Evolutionary conservation across 2,113 vertebrate genomes (phyloP), one percentile per base, ranked within the genome.

Genomic region (Toxotes jaculatrix): DNA sequence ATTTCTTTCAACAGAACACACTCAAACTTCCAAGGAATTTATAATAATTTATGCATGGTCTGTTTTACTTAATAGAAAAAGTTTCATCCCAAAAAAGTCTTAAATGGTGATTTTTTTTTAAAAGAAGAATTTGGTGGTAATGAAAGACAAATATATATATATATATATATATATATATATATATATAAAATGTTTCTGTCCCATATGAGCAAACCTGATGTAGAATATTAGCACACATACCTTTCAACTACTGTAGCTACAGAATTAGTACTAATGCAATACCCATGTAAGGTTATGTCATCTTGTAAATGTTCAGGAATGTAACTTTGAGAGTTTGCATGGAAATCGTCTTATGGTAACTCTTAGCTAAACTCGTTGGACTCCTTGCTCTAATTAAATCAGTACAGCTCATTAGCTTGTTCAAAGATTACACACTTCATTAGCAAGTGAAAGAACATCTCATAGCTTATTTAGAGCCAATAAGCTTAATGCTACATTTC

Each of bases 371-470:
- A 3, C n/a, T 14, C 63, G 34, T 45, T 69, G 56, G 23, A 69
- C 76, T 90, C 67, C 32, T 73, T 4, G n/a, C 69, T 74, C 0
- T 87, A 77, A 87, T 91, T 21, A 77, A 84, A 86, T 87, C 82
- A 83, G 53, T 55, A 27, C 75, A 86, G 82, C 84, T 91, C 87
- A 86, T 94, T 92, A 84, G 80, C 71, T 85, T 81, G 57, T 43
- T 83, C 47, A 23, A 71, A 86, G 65, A 88, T 93, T 87, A 88
- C 82, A 91, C 57, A 83, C 76, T 71, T 86, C 88, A 87, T 93
- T 93, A 89, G 78, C 34, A 67, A 68, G 23, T 59, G 74, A 73
- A 87, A 87, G 45, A 86, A 88, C 78, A 80, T 87, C 78, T 75
- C 47, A 72, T 45, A 74, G 81, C 27, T 32, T 74, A 42, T 79